phyloP scores from a whole-genome alignment of 2,888 invertebrate genomes.

The Amblyjoppa fuscipennis region DNA sequence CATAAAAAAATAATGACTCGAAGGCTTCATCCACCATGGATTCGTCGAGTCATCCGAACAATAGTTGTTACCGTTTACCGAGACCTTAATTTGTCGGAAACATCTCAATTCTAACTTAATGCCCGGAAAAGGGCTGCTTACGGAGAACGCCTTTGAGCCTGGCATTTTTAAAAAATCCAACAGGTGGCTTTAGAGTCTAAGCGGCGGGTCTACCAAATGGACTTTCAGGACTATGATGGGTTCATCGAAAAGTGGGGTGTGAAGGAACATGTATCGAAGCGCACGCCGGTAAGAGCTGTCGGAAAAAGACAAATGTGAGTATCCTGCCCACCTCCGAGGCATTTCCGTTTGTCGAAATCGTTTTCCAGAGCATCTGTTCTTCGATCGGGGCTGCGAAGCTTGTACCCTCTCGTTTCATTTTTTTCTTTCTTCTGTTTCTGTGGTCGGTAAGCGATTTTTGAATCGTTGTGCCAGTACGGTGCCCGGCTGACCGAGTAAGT shows the following conservation, averaged over 20 bases:
- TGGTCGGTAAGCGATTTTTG: slow-evolving; percentile 53
- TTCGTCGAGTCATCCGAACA: not conserved
- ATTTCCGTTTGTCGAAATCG: slow-evolving; percentile 58
- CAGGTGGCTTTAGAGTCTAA: slow-evolving; percentile 41
- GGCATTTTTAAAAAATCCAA: not conserved
- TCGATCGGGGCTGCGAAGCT: not conserved
- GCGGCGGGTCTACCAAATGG: slow-evolving; percentile 32
- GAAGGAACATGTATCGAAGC: slow-evolving; percentile 51
- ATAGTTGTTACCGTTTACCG: not conserved
- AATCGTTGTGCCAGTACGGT: slow-evolving; percentile 42
- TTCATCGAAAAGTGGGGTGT: slow-evolving; percentile 55
- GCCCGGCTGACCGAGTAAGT: slow-evolving; percentile 51
- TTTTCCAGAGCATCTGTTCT: slow-evolving; percentile 65
- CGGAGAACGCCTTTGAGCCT: slow-evolving; percentile 6
- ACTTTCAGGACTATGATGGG: slow-evolving; percentile 44
- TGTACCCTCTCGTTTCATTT: not conserved
- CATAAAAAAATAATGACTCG: not conserved
- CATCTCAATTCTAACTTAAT: slow-evolving; percentile 42
- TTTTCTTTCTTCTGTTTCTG: slow-evolving; percentile 40
- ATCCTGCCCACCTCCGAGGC: slow-evolving; percentile 10
- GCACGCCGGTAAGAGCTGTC: not conserved
- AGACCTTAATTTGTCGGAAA: slow-evolving; percentile 25
- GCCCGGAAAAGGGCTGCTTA: slow-evolving; percentile 21
- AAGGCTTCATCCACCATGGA: not conserved
- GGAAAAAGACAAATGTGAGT: slow-evolving; percentile 39